Base-by-base conservation (phyloP, 2,888 invertebrate genomes). In the Tipula lateralis region DNA sequence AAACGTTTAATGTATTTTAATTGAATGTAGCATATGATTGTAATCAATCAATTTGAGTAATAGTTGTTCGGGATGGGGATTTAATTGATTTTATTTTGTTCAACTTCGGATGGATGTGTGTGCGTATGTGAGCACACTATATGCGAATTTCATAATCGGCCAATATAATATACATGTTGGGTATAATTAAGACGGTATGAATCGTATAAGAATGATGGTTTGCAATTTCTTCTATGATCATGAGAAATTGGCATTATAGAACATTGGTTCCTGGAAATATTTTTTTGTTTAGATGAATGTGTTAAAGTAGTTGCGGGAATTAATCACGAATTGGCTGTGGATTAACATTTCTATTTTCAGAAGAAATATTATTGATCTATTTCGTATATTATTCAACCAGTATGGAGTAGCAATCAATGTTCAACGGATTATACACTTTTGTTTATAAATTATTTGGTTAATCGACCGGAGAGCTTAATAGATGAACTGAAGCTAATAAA, bases 1-100 rank as follows among this genome's bases (percentile, higher is more conserved):
- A 66, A 66, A 66, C 66, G 66, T 66, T 66, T 66, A 66, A 66
- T 66, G 66, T 66, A 66, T 66, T 66, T 66, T 66, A 66, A 66
- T 66, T 66, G 66, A 66, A 66, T 66, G 66, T 66, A 66, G 66
- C 66, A 66, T 24, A 66, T 66, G 66, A 66, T 66, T 66, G 66
- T 66, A 66, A 66, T 66, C 66, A 66, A 66, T 66, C 66, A 66
- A 66, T 66, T 66, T 66, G 66, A 66, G 66, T 66, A 66, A 66
- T 66, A 66, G 66, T 66, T 66, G 24, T 66, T 66, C 24, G 66
- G 66, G 66, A 66, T 66, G 24, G 66, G 66, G 66, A 66, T 66
- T 66, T 66, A 66, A 66, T 66, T 66, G 66, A 66, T 66, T 66
- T 66, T 66, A 24, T 66, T 66, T 66, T 66, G 7, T 66, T 66